Evolutionary conservation across 2,888 invertebrate genomes (phyloP), one percentile per base, ranked within the genome.

Genomic region (Caenorhabditis becei): DNA sequence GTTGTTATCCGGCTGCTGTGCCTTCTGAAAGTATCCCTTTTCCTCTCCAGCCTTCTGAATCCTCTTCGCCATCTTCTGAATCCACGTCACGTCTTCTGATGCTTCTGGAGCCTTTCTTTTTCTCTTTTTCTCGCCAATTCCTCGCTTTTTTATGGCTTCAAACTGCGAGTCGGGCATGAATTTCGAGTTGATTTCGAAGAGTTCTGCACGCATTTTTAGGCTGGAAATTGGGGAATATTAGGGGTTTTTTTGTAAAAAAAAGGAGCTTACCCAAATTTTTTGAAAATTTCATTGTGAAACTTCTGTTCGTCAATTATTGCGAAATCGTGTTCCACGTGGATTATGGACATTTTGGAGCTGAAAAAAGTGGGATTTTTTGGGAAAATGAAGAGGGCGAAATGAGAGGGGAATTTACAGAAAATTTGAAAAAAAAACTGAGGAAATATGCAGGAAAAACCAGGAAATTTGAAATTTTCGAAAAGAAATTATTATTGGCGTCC

Each of bases 131-230:
- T 28, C 51, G 20, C 47, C 32, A 16, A 18, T 37, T 67, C 79
- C 67, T 14, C 69, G 70, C 41, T 53, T 75, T 47, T 81, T 56
- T 23, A 72, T 61, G 4, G 87, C 84, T 49, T 74, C 77, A n/a
- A 83, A 81, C 35, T 86, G 82, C 32, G 83, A 83, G 66, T 87
- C 84, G 58, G 83, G 82, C 77, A 79, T 69, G 65, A 86, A 88
- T 41, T 83, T 78, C 8, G 75, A 66, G 26, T 70, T 54, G 23
- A 88, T 82, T 56, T 87, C 82, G 58, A 78, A 88, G 16, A 88
- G 58, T n/a, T 74, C 74, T 7, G 77, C 32, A 10, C 69, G 65
- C n/a, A 82, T 69, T 65, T 61, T 56, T 8, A 77, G 10, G 4
- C 83, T 83, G 51, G 24, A 82, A 37, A 20, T 26, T 18, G 32